A percentile compares a stretch with the other conserved stretches of the same genome.
These are phyloP conservation scores for Xanthostigma xanthostigma DNA, from an alignment of 2,888 invertebrate species.

Conservation along the genomic window DNA sequence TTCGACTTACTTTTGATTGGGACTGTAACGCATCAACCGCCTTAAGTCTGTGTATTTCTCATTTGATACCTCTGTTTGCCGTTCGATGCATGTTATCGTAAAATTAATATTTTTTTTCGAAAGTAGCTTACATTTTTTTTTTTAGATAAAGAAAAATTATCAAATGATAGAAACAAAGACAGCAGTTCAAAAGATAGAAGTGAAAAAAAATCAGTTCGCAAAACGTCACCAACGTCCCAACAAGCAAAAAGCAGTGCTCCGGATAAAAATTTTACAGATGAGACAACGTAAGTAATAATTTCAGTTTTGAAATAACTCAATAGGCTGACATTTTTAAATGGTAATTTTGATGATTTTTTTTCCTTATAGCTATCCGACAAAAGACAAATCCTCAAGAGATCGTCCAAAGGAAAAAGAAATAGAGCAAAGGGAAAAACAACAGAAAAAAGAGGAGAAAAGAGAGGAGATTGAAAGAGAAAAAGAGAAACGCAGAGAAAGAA, in stretches of 20 bases:
- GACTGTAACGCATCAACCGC: too few species aligned
- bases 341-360: not conserved
- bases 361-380: not conserved
- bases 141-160: conserved; percentile 2
- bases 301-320: not conserved
- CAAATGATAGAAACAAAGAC: conserved; percentile 14
- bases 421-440: conserved; percentile 32
- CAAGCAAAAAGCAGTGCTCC: conserved; percentile 22
- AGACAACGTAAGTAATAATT: not conserved
- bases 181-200: conserved; percentile 24
- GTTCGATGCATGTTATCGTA: not conserved
- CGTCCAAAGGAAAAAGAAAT: conserved; percentile 20
- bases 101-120: not conserved
- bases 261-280: conserved; percentile 1
- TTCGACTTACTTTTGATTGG: too few species aligned
- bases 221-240: conserved; percentile 9
- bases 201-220: conserved; percentile 13
- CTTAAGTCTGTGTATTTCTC: too few species aligned
- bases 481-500: conserved; percentile 38
- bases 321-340: too few species aligned
- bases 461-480: conserved; percentile 40
- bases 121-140: not conserved
- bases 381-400: conserved; percentile 27
- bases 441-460: conserved; percentile 36
- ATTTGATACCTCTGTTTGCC: not conserved